Evolutionary conservation across 2,888 invertebrate species (phyloP), one percentile per base, ranked within the genome.

Genomic region (Cheilosia impressa): DNA sequence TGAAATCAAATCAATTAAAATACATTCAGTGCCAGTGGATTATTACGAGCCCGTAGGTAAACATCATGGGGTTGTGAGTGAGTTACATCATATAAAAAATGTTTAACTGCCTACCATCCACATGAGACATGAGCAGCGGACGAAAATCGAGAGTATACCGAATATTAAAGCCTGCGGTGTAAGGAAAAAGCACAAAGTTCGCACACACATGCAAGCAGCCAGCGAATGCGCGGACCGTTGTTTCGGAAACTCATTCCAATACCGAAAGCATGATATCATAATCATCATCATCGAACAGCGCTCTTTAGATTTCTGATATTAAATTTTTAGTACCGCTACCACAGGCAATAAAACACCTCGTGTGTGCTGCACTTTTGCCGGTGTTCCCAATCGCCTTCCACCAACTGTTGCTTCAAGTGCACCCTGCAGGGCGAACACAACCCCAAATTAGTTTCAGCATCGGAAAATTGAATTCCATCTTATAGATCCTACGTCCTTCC

Each of bases 341-440:
- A 63, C 41, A 52, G 22, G 24, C 24, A 62, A 68, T 63, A 68
- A 41, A 69, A 24, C 47, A 50, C 24, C 43, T 57, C 17, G 38
- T 22, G 10, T 52, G 17, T 52, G 34, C 2, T 71, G 53, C 47
- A 2, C 43, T 34, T 13, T 15, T 45, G 45, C 7, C 6, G n/a
- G 24, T 31, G 15, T 9, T 38, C 22, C 45, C 47, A 60, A 17
- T 7, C 31, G 31, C 6, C 50, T 19, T 24, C 17, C 52, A 66
- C 65, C 71, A 71, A 71, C 77, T 77, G 65, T 66, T 82, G 77
- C 60, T 58, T 73, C 38, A n/a, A 57, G 55, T 55, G 63, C 38
- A 27, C 34, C 62, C 4, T 27, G 5, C 17, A 22, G 24, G 52
- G 41, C 38, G 13, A 15, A 43, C n/a, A 60, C 22, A 22, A 17